A percentile compares a stretch with the other conserved stretches of the same genome.
These are phyloP conservation scores for Theodoxus fluviatilis DNA, from an alignment of 2,888 invertebrate genomes.

Conservation along the genomic window DNA sequence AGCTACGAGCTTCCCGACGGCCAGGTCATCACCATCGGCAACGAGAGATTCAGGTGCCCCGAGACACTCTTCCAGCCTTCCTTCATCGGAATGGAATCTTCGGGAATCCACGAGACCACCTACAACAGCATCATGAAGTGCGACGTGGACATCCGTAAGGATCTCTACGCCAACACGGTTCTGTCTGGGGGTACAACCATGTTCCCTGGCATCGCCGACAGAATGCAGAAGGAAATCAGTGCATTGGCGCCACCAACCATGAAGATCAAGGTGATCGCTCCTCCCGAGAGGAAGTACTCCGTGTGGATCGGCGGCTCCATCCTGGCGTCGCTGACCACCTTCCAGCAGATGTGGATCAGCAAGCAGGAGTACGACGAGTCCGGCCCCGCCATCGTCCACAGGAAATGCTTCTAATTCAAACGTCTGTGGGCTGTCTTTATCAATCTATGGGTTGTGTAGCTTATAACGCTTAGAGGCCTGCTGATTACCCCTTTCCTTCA, in stretches of 20 bases:
- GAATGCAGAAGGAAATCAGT: slow-evolving; percentile 96
- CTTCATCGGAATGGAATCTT: slow-evolving; percentile 55
- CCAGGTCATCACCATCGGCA: slow-evolving; percentile 57
- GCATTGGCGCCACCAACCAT: slow-evolving; percentile 72
- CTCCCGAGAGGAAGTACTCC: slow-evolving; percentile 68
- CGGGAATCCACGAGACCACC: slow-evolving; percentile 34
- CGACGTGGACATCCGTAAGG: slow-evolving; percentile 39
- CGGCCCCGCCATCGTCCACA: slow-evolving; percentile 93
- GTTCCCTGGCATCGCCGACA: slow-evolving; percentile 94
- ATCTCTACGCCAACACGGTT: slow-evolving; percentile 69
- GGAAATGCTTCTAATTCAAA: slow-evolving; percentile 98
- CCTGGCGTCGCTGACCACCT: slow-evolving; percentile 71
- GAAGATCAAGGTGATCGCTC: slow-evolving; percentile 51
- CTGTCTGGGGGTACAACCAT: slow-evolving; percentile 91
- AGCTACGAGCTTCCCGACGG: slow-evolving; percentile 59
- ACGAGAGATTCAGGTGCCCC: slow-evolving; percentile 60
- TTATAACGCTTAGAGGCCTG: no score
- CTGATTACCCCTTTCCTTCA: no score
- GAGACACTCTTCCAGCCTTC: slow-evolving; percentile 63
- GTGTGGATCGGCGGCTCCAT: slow-evolving; percentile 59
- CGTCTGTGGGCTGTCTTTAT: no score
- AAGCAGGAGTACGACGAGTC: slow-evolving; percentile 85
- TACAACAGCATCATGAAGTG: slow-evolving; percentile 40
- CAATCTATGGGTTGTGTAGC: no score
- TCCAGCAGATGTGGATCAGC: slow-evolving; percentile 66